Conservation (phyloP, 2,797 vertebrate species). For the Urosaurus nigricauda region DNA sequence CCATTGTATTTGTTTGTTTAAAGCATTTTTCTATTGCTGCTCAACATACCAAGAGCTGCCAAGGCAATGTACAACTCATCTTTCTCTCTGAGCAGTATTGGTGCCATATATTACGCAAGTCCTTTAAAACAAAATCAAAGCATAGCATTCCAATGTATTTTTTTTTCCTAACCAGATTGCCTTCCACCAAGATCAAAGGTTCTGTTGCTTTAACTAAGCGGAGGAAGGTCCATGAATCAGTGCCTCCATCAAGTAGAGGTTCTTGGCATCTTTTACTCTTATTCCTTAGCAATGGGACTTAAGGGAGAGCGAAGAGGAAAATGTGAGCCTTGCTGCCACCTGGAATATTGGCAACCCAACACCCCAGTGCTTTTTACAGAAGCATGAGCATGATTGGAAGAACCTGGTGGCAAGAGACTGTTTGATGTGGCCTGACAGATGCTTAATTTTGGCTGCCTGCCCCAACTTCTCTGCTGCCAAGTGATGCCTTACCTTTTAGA, state of each 20-base stretch:
- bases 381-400: background rate
- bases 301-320: background rate
- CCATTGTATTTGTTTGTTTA: too few relatives aligned
- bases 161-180: conserved; percentile 58
- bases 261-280: conserved; percentile 34
- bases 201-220: conserved; percentile 49
- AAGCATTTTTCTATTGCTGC: too few relatives aligned
- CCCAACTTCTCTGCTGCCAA: background rate
- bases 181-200: conserved; percentile 21
- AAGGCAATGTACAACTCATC: background rate
- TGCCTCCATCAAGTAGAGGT: conserved; percentile 45
- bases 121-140: conserved; percentile 44
- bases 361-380: background rate
- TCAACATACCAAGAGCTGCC: too few relatives aligned
- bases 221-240: conserved; percentile 43
- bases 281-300: conserved; percentile 39
- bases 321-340: background rate
- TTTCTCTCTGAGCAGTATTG: background rate
- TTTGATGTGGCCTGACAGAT: background rate
- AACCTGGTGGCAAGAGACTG: conserved; percentile 19
- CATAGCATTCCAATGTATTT: conserved; percentile 41
- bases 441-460: background rate
- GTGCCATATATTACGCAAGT: background rate
- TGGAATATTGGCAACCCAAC: background rate
- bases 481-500: background rate